Percentiles rank a stretch among this genome's conserved stretches.
These are phyloP conservation scores for Vannuccia rotundouncinata DNA, from an alignment of 2,888 invertebrate genomes.

Conservation along the genomic window DNA sequence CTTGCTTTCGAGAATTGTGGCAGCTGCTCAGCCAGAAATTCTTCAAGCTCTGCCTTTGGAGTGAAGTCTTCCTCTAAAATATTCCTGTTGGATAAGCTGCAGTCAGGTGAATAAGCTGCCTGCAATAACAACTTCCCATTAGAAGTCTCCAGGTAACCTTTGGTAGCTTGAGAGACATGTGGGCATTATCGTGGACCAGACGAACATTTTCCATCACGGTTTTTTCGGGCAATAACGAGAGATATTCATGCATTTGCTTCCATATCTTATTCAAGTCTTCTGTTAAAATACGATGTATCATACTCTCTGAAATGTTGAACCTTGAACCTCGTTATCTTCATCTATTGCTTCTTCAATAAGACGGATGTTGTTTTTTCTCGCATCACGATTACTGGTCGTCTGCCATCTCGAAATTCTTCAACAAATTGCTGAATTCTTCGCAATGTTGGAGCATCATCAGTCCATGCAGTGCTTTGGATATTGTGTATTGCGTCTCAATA, in stretches of 20 bases:
- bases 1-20: neutral
- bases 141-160: neutral
- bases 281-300: constrained; percentile 6
- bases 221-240: neutral
- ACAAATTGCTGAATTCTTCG: constrained; percentile 10
- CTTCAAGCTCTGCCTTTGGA: neutral
- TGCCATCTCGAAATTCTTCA: neutral
- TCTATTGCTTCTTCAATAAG: constrained; percentile 19
- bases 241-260: neutral
- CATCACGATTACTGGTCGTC: neutral
- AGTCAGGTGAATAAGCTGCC: neutral
- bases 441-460: neutral
- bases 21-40: neutral
- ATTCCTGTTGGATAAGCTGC: neutral
- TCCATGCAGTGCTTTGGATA: constrained; percentile 8
- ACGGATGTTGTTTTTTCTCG: neutral
- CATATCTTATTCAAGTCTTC: neutral
- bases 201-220: too few relatives aligned
- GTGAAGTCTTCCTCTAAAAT: neutral
- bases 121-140: neutral
- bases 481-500: constrained; percentile 24
- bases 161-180: neutral
- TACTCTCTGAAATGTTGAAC: neutral
- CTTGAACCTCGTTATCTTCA: neutral
- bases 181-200: too few relatives aligned